These are phyloP conservation scores for Eucriotettix oculatus DNA, from an alignment of 2,888 invertebrate genomes.

Conservation along the genomic window DNA sequence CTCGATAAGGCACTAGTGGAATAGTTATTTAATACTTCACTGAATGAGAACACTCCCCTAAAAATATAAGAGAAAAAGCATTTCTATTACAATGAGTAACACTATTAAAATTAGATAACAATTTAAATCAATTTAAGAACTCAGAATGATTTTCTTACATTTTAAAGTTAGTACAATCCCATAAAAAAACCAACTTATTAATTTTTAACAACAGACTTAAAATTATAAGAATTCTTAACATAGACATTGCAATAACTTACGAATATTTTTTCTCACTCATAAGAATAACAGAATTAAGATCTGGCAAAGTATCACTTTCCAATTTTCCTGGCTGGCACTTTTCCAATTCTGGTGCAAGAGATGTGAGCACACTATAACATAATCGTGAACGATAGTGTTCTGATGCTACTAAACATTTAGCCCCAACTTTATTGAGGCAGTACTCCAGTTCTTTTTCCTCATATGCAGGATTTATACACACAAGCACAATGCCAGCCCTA, in stretches of 20 bases:
- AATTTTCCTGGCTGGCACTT: conserved; percentile 26
- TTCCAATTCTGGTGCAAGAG: conserved; percentile 40
- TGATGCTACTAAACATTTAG: conserved; percentile 47
- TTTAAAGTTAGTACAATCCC: too few relatives aligned
- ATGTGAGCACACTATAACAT: conserved; percentile 45
- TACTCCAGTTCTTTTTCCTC: conserved; percentile 50
- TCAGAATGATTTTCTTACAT: too few relatives aligned
- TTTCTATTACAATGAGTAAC: background rate
- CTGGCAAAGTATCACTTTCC: conserved; percentile 28
- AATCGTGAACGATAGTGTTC: conserved; percentile 43
- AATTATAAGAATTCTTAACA: too few relatives aligned
- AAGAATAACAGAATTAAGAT: conserved; percentile 39
- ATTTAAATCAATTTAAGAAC: too few relatives aligned
- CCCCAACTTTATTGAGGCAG: conserved; percentile 50
- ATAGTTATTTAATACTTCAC: background rate
- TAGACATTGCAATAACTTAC: conserved; percentile 26
- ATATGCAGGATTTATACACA: conserved; percentile 53
- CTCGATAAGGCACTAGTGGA: background rate
- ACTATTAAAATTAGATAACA: too few relatives aligned
- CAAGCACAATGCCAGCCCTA: conserved; percentile 44
- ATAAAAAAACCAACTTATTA: too few relatives aligned
- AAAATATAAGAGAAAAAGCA: background rate
- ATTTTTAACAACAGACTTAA: too few relatives aligned
- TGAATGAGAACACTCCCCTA: background rate
- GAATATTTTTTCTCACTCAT: conserved; percentile 28